phyloP scores from a whole-genome alignment of 2,888 invertebrate species.

The Noctua janthina region DNA sequence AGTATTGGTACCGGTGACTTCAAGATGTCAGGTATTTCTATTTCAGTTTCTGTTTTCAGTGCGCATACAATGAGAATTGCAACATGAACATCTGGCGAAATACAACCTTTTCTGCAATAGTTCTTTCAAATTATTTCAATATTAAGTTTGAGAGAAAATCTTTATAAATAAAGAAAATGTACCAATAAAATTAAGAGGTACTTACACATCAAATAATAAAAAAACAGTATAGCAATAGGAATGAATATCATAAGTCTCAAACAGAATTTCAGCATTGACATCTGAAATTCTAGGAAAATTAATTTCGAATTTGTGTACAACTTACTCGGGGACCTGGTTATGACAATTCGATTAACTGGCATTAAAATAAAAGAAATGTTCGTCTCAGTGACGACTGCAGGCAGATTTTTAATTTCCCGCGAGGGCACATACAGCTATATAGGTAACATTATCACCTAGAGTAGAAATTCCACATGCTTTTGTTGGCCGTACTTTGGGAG shows the following conservation, averaged over 20 bases:
- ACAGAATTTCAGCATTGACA: constrained; percentile 2
- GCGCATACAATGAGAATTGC: constrained; percentile 15
- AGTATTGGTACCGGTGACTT: constrained; percentile 40
- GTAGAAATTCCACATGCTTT: constrained; percentile 41
- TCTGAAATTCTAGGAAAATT: constrained; percentile 17
- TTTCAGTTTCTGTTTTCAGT: constrained; percentile 39
- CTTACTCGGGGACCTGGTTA: constrained; percentile 2
- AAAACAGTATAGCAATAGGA: background rate
- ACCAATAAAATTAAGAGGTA: background rate
- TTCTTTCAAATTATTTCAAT: background rate
- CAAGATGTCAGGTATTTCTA: constrained; percentile 47
- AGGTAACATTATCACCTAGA: constrained; percentile 66
- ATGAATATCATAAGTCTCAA: background rate
- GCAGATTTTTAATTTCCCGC: constrained; percentile 74
- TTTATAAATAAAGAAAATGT: background rate
- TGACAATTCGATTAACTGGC: constrained; percentile 55
- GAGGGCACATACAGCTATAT: constrained; percentile 58
- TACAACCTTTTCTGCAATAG: background rate
- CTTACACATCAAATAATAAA: background rate
- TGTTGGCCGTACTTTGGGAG: constrained; percentile 30
- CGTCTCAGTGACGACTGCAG: constrained; percentile 58
- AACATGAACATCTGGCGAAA: constrained; percentile 18
- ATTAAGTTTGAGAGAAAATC: background rate
- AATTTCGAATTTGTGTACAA: constrained; percentile 11
- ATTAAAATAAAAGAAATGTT: constrained; percentile 63